Base-by-base conservation (phyloP, 2,113 vertebrate species). In the Salvator merianae region DNA sequence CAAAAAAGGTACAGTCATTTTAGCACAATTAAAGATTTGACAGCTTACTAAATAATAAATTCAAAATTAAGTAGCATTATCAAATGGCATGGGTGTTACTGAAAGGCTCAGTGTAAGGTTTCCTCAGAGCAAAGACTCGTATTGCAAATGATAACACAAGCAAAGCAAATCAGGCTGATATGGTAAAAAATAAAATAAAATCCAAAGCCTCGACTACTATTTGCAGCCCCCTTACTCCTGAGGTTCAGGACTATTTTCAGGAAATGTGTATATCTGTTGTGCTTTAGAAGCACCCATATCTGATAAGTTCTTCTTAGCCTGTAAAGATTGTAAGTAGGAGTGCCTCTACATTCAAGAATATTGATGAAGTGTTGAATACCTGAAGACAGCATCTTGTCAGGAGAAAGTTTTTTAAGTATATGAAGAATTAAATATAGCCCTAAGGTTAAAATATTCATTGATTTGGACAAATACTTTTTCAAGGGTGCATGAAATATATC, bases 261-360 rank as follows among this genome's bases (percentile, higher is more conserved):
- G 50, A 77, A 84, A 77, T 68, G 50, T 18, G 20, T 30, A 30
- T 13, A 22, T n/a, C 63, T 34, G 24, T 50, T 1, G 24, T 43
- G 24, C 34, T 75, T 70, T 62, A 38, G 43, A 47, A 34, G 50
- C 32, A 30, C 59, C 30, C 34, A 72, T 24, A 75, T 40, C 22
- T 50, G 65, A 71, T 77, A 40, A 77, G 36, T 76, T 72, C 32
- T 82, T 83, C 72, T 50, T 43, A 38, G 62, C n/a, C 59, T 65
- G 5, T n/a, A n/a, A n/a, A n/a, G n/a, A n/a, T n/a, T n/a, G n/a
- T n/a, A n/a, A n/a, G n/a, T n/a, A n/a, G n/a, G n/a, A n/a, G n/a
- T n/a, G n/a, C n/a, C n/a, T 53, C 65, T 62, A 50, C 12, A 14
- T 74, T 77, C 47, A 70, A 59, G 65, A 71, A 84, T 84, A 77